Evolutionary conservation across 2,888 invertebrate species (phyloP).

Genomic region (Hipparchia sbordonii): DNA sequence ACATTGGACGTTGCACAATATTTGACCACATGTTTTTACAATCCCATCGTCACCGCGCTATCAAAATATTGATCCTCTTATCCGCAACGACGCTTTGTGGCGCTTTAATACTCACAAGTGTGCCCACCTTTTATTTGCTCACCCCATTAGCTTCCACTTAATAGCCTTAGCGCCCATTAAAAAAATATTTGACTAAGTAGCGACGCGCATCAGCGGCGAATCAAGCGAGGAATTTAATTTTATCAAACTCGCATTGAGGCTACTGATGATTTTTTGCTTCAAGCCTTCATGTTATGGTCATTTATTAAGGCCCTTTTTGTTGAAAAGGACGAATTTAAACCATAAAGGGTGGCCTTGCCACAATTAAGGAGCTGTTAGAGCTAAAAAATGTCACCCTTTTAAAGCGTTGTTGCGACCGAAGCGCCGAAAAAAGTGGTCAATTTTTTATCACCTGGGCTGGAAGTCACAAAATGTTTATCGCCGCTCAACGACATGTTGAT

Average conservation of each 20-base stretch:
- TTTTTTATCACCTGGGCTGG: constrained; percentile 81
- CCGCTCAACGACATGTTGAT: constrained; percentile 79
- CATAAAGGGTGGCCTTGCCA: constrained; percentile 72
- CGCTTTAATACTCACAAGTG: constrained; percentile 70
- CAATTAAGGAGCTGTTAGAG: constrained; percentile 77
- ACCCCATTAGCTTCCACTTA: constrained; percentile 75
- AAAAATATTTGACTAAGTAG: constrained; percentile 71
- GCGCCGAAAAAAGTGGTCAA: constrained; percentile 69
- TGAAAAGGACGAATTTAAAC: constrained; percentile 59
- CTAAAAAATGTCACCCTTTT: constrained; percentile 81
- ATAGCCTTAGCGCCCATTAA: constrained; percentile 63
- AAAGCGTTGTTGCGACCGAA: constrained; percentile 63
- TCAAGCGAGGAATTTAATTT: constrained; percentile 60
- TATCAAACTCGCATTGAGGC: constrained; percentile 65
- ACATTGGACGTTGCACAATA: constrained; percentile 71
- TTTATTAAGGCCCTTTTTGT: constrained; percentile 76
- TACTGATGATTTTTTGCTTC: constrained; percentile 64
- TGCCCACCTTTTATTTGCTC: constrained; percentile 69
- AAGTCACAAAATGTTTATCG: constrained; percentile 82
- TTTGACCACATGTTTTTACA: constrained; percentile 78
- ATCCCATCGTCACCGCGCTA: constrained; percentile 70
- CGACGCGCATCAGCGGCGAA: constrained; percentile 53
- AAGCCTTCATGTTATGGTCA: constrained; percentile 59
- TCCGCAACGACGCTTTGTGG: constrained; percentile 70
- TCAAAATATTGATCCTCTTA: constrained; percentile 81